These are phyloP conservation scores for Altica lythri DNA, from an alignment of 2,888 invertebrate genomes.

Conservation along the genomic window DNA sequence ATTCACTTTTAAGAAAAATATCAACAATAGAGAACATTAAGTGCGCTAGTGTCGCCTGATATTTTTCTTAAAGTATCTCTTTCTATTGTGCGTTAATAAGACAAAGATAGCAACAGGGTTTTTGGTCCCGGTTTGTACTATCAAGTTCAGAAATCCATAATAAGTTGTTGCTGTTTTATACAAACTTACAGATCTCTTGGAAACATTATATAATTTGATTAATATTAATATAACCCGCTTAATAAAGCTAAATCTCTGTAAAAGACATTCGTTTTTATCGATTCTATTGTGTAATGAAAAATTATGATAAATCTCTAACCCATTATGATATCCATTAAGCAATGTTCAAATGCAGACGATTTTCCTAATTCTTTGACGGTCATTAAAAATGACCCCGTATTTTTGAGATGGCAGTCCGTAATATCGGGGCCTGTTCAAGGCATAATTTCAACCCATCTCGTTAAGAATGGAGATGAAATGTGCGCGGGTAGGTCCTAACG, in stretches of 20 bases:
- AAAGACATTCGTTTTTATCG: slow-evolving; percentile 2
- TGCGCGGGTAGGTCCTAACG: slow-evolving; percentile 54
- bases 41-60: no score
- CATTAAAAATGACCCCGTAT: slow-evolving; percentile 51
- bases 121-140: no score
- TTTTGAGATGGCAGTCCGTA: slow-evolving; percentile 46
- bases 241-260: not conserved
- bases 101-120: no score
- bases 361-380: slow-evolving; percentile 52
- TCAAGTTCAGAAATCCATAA: no score
- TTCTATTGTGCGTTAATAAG: no score
- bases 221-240: no score
- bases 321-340: slow-evolving; percentile 12
- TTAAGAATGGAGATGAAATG: slow-evolving; percentile 46
- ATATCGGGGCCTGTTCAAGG: slow-evolving; percentile 52
- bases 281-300: slow-evolving; percentile 2
- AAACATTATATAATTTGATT: not conserved
- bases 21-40: no score
- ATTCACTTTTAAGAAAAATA: no score
- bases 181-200: no score
- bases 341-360: slow-evolving; percentile 29
- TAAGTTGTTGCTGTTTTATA: no score
- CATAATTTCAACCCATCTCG: slow-evolving; percentile 55
- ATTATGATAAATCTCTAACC: slow-evolving; percentile 12
- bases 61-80: no score